phyloP scores from a whole-genome alignment of 2,113 vertebrate species.

The Bambusicola thoracicus region DNA sequence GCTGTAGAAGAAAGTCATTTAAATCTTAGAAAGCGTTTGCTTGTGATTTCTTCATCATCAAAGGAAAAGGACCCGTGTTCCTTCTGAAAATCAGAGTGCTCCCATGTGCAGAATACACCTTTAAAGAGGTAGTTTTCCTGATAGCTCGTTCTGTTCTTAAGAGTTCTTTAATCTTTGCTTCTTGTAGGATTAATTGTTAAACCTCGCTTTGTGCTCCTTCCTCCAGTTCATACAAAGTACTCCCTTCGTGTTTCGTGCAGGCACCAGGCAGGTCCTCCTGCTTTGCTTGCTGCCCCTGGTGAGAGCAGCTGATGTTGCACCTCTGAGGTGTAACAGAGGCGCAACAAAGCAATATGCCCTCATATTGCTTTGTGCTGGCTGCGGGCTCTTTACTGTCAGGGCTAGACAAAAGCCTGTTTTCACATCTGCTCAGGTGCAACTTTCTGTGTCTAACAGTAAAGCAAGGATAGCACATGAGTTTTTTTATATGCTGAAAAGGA shows the following conservation, averaged over 20 bases:
- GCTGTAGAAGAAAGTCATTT: background rate
- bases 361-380: background rate
- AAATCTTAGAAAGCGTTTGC: background rate
- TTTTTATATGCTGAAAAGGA: background rate
- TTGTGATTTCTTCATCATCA: background rate
- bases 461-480: background rate
- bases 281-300: background rate
- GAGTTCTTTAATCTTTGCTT: constrained; percentile 9
- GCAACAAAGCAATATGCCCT: too few relatives aligned
- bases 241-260: background rate
- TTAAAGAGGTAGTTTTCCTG: background rate
- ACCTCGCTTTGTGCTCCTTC: background rate
- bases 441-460: constrained; percentile 2
- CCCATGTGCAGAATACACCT: background rate
- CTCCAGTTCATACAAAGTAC: background rate
- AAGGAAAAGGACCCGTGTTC: background rate
- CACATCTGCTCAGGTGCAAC: constrained; percentile 7
- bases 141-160: background rate
- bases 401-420: background rate
- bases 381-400: background rate
- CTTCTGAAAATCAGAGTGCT: background rate
- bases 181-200: constrained; percentile 24
- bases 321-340: too few relatives aligned
- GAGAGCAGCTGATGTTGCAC: background rate
- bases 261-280: background rate